Evolutionary conservation across 2,888 invertebrate species (phyloP).

Genomic region (Papilio protenor): DNA sequence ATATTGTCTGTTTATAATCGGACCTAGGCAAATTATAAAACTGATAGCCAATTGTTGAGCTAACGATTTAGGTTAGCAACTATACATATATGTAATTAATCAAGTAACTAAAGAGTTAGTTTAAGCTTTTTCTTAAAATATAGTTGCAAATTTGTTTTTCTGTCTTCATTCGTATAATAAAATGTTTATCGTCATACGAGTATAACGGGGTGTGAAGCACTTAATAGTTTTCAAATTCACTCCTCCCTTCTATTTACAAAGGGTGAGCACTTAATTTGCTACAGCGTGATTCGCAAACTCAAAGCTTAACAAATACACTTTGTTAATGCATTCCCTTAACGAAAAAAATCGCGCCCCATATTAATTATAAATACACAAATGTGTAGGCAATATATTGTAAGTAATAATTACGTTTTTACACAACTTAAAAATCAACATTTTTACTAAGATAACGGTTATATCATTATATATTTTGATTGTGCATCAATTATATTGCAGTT

Average conservation of each 20-base stretch:
- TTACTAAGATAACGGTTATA: too few species aligned
- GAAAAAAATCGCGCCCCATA: constrained; percentile 28
- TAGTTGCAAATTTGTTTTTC: neutral
- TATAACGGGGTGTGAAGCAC: constrained; percentile 58
- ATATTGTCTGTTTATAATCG: neutral
- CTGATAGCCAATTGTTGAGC: neutral
- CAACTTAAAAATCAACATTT: too few species aligned
- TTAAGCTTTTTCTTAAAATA: neutral
- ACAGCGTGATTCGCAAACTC: constrained; percentile 75
- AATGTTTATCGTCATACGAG: neutral
- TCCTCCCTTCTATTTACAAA: constrained; percentile 64
- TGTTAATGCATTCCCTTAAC: constrained; percentile 16
- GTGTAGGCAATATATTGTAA: neutral
- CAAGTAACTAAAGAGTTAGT: neutral
- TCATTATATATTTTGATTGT: too few species aligned
- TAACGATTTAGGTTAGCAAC: neutral
- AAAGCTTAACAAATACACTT: constrained; percentile 24
- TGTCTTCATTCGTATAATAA: neutral
- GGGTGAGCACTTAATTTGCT: constrained; percentile 77
- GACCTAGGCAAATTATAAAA: neutral
- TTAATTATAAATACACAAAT: constrained; percentile 3
- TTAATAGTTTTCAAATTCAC: constrained; percentile 77
- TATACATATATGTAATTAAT: neutral
- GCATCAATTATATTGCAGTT: too few species aligned
- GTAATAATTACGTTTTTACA: neutral